These are phyloP conservation scores for Ammospiza caudacuta DNA, from an alignment of 2,113 vertebrate species.

Conservation along the genomic window DNA sequence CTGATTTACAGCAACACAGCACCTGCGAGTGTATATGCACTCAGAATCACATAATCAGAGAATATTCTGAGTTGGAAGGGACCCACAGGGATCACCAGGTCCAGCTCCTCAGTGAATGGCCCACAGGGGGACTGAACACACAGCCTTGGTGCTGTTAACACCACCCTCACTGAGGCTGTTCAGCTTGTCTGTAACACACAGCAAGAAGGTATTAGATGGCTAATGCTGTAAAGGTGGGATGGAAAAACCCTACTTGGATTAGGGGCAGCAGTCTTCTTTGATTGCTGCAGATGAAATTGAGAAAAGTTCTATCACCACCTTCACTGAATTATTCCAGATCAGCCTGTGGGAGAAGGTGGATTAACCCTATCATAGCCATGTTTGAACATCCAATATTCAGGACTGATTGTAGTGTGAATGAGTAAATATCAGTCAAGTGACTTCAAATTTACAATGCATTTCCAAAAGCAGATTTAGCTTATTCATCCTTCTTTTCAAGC, in stretches of 20 bases:
- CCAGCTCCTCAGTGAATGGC: neutral
- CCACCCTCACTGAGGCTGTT: constrained; percentile 38
- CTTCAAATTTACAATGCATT: neutral
- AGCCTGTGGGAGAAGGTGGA: neutral
- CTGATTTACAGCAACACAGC: neutral
- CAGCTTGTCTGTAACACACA: neutral
- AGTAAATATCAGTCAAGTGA: neutral
- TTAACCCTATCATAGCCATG: neutral
- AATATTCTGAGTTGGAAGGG: neutral
- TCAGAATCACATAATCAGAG: neutral
- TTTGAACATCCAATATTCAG: neutral
- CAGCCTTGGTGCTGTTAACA: constrained; percentile 62
- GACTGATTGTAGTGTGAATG: neutral
- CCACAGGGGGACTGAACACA: constrained; percentile 46
- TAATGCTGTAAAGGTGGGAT: neutral
- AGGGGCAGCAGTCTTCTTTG: neutral
- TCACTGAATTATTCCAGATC: neutral
- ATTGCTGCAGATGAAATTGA: neutral
- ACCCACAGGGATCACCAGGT: neutral
- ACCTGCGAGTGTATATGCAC: neutral
- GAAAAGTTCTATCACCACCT: neutral
- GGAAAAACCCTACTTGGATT: neutral
- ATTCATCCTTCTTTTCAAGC: neutral
- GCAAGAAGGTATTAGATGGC: neutral
- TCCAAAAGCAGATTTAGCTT: neutral